Conservation (phyloP, 2,113 vertebrate species). For the Chloebia gouldiae region DNA sequence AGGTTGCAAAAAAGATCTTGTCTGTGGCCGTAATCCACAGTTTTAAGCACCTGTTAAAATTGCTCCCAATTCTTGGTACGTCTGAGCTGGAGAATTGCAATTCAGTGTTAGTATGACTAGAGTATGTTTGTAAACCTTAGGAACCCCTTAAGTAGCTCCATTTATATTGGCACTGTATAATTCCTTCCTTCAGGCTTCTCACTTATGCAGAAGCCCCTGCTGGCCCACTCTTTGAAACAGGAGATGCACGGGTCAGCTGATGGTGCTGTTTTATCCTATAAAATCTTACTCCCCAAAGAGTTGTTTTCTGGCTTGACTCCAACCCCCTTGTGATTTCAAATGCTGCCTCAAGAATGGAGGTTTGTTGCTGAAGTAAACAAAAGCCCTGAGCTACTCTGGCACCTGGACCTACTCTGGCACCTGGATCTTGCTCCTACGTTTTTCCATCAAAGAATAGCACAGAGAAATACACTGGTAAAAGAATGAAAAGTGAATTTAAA, state of each 20-base stretch:
- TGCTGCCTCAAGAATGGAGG: neutral
- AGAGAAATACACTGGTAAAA: neutral
- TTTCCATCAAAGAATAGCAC: neutral
- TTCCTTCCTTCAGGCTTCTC: neutral
- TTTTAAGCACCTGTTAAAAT: neutral
- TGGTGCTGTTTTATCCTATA: neutral
- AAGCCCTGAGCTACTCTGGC: neutral
- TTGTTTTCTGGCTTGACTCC: neutral
- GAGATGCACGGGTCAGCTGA: neutral
- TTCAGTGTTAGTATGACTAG: neutral
- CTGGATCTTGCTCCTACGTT: neutral
- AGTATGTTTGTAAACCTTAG: neutral
- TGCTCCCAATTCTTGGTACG: neutral
- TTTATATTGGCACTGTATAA: neutral
- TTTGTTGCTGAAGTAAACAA: neutral
- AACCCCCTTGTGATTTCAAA: neutral
- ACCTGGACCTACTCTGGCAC: neutral
- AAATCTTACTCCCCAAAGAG: neutral
- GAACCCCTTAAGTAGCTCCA: neutral
- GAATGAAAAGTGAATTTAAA: neutral
- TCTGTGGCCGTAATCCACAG: neutral
- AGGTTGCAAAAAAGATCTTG: neutral
- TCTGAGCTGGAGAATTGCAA: neutral
- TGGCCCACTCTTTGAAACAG: neutral
- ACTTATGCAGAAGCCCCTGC: neutral